These are phyloP conservation scores for Drosophila kurseongensis DNA, from an alignment of 1,140 invertebrate genomes.

Conservation along the genomic window DNA sequence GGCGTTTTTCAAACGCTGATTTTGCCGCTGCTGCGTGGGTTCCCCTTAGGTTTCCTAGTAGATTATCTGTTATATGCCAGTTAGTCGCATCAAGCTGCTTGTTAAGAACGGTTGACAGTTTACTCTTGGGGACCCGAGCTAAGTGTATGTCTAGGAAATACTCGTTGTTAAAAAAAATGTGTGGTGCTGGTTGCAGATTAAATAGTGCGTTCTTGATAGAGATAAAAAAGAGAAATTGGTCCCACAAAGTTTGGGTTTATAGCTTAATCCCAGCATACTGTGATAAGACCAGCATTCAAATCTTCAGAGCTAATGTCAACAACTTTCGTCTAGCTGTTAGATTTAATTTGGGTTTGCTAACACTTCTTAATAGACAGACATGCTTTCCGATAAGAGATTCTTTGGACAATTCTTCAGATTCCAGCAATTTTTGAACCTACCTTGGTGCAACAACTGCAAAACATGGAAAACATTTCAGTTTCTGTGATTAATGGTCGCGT, in stretches of 20 bases:
- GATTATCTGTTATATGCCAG: slow-evolving; percentile 48
- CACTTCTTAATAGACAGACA: slow-evolving; percentile 9
- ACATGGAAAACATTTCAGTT: slow-evolving; percentile 13
- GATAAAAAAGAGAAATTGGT: slow-evolving; percentile 29
- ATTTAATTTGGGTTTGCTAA: slow-evolving; percentile 13
- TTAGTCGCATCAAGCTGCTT: slow-evolving; percentile 56
- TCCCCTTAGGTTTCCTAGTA: slow-evolving; percentile 53
- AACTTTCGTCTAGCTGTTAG: slow-evolving; percentile 10
- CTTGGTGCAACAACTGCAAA: slow-evolving; percentile 15
- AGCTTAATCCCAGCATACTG: background rate
- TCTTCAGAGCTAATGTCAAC: slow-evolving; percentile 16
- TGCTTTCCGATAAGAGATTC: slow-evolving; percentile 18
- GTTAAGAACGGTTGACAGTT: slow-evolving; percentile 32
- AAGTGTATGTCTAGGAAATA: slow-evolving; percentile 3
- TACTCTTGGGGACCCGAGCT: background rate
- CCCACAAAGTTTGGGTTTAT: slow-evolving; percentile 8
- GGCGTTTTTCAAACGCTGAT: background rate
- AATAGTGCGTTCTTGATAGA: slow-evolving; percentile 33
- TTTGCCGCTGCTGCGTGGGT: background rate
- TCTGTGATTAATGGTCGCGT: slow-evolving; percentile 34
- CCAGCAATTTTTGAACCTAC: slow-evolving; percentile 6
- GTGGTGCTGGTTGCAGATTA: slow-evolving; percentile 32
- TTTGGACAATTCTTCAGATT: slow-evolving; percentile 13
- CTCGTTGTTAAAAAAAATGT: background rate
- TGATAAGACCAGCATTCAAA: slow-evolving; percentile 17